phyloP scores from a whole-genome alignment of 1,140 invertebrate species.

The Drosophila nikananu region DNA sequence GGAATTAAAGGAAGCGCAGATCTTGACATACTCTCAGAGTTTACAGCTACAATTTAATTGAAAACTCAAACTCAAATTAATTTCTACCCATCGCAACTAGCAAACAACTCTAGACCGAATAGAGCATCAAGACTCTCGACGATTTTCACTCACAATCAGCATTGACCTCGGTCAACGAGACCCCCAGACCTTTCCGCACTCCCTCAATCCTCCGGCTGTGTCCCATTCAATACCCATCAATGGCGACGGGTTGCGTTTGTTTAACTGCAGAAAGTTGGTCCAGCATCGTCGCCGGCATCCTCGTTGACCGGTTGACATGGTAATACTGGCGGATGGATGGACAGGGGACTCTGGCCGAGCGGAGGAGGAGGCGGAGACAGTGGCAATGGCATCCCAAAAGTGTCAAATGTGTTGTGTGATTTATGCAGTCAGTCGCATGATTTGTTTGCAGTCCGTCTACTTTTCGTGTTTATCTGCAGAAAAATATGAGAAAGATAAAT shows the following conservation, averaged over 20 bases:
- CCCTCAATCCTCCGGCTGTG: constrained; percentile 8
- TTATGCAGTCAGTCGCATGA: constrained; percentile 84
- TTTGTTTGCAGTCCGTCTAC: constrained; percentile 83
- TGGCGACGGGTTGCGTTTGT: constrained; percentile 53
- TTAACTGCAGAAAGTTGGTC: constrained; percentile 60
- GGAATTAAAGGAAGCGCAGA: too few species aligned
- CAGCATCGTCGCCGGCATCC: constrained; percentile 19
- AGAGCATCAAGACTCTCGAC: constrained; percentile 32
- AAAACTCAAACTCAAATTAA: neutral
- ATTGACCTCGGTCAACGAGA: constrained; percentile 54
- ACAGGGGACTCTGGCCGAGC: neutral
- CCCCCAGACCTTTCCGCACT: neutral
- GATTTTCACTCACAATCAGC: constrained; percentile 49
- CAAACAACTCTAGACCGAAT: neutral
- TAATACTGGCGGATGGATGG: constrained; percentile 34
- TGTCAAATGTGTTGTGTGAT: constrained; percentile 83
- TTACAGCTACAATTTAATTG: neutral
- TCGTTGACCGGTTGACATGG: constrained; percentile 37
- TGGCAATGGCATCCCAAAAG: constrained; percentile 77
- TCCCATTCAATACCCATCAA: constrained; percentile 64
- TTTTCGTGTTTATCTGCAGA: constrained; percentile 80
- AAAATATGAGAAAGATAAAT: constrained; percentile 85
- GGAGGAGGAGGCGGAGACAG: neutral
- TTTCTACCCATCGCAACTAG: neutral
- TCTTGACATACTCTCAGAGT: neutral